Evolutionary conservation across 2,113 vertebrate genomes (phyloP).

Genomic region (Globicephala melas): DNA sequence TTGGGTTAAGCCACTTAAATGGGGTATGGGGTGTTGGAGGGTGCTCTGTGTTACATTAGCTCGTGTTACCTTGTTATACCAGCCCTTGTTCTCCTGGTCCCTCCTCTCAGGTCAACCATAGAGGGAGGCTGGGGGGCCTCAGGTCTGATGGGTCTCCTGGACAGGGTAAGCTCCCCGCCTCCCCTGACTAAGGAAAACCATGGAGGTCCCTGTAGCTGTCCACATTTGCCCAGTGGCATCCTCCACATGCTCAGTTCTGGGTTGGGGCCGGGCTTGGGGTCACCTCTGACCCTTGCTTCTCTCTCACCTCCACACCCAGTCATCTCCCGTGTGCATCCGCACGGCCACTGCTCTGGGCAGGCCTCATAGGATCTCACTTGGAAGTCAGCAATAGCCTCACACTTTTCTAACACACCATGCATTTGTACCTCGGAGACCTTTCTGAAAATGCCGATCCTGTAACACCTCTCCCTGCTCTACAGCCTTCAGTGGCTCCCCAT

Average conservation of each 20-base stretch:
- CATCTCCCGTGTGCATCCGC: background rate
- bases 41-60: background rate
- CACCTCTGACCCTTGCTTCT: background rate
- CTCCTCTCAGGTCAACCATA: background rate
- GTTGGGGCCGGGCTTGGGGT: background rate
- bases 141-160: background rate
- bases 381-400: background rate
- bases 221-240: background rate
- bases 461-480: background rate
- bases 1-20: background rate
- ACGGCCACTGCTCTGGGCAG: background rate
- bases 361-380: background rate
- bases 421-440: background rate
- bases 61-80: background rate
- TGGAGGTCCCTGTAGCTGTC: too few relatives aligned
- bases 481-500: background rate
- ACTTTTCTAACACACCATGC: background rate
- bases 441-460: background rate
- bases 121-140: background rate
- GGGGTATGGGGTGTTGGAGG: too few relatives aligned
- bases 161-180: background rate
- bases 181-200: background rate
- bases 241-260: background rate
- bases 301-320: too few relatives aligned
- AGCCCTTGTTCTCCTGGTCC: background rate